A percentile compares a stretch with the other conserved stretches of the same genome.
Conservation (phyloP, 2,113 vertebrate species). For the Rallus limicola region DNA sequence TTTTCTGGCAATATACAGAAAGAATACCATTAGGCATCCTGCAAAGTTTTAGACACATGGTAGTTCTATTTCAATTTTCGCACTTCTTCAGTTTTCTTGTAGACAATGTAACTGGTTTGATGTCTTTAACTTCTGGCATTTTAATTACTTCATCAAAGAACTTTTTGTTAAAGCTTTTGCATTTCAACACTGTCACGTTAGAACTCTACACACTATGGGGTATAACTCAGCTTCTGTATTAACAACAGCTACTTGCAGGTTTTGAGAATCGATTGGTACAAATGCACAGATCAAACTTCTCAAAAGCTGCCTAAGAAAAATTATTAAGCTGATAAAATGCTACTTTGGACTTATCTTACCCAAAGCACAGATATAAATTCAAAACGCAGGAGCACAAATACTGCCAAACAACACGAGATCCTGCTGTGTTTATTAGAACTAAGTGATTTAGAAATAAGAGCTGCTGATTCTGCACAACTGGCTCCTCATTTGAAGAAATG, state of each 20-base stretch:
- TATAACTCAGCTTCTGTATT: background rate
- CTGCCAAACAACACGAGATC: slow-evolving; percentile 11
- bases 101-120: background rate
- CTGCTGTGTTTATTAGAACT: slow-evolving; percentile 36
- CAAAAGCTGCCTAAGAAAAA: background rate
- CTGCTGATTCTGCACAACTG: slow-evolving; percentile 47
- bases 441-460: slow-evolving; percentile 32
- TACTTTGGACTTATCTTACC: background rate
- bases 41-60: background rate
- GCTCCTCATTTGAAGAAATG: background rate
- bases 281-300: background rate
- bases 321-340: background rate
- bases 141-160: slow-evolving; percentile 38
- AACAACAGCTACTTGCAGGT: background rate
- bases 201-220: background rate
- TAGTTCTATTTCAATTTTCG: background rate
- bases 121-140: slow-evolving; percentile 20
- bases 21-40: background rate
- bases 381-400: background rate
- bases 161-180: background rate
- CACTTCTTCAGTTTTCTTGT: background rate
- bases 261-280: background rate
- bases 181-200: background rate
- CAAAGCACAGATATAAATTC: slow-evolving; percentile 28
- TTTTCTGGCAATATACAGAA: background rate